These are phyloP conservation scores for Melanostoma scalare DNA, from an alignment of 2,888 invertebrate genomes.

Conservation along the genomic window DNA sequence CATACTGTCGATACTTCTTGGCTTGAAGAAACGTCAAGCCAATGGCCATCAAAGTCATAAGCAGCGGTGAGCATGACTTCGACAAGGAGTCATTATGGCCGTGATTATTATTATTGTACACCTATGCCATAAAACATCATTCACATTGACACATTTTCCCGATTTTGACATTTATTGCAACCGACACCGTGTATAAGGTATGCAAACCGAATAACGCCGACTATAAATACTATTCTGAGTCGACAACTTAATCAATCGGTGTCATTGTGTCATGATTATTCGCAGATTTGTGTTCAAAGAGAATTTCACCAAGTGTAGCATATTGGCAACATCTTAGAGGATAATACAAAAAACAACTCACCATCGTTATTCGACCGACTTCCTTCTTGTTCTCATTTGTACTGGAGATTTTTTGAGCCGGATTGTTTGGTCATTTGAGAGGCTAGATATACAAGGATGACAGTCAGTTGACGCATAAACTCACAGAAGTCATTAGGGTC, in stretches of 20 bases:
- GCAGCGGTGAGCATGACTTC: not conserved
- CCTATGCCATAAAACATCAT: constrained; percentile 29
- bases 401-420: too few relatives aligned
- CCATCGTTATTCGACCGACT: too few relatives aligned
- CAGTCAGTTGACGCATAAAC: not conserved
- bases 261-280: constrained; percentile 52
- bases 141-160: constrained; percentile 37
- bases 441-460: too few relatives aligned
- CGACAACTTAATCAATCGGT: constrained; percentile 65
- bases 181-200: constrained; percentile 6
- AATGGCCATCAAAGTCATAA: too few relatives aligned
- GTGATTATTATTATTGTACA: constrained; percentile 8
- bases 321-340: too few relatives aligned
- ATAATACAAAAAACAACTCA: too few relatives aligned
- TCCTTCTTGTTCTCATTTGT: too few relatives aligned
- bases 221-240: not conserved
- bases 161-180: constrained; percentile 47
- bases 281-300: not conserved
- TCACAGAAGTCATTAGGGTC: too few relatives aligned
- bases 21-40: too few relatives aligned
- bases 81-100: not conserved
- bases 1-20: too few relatives aligned
- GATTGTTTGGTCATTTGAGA: too few relatives aligned
- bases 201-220: constrained; percentile 11
- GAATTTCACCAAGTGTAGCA: constrained; percentile 9